Evolutionary conservation across 2,797 vertebrate species (phyloP), one percentile per base, ranked within the genome.

Genomic region (Pteropus rufus): DNA sequence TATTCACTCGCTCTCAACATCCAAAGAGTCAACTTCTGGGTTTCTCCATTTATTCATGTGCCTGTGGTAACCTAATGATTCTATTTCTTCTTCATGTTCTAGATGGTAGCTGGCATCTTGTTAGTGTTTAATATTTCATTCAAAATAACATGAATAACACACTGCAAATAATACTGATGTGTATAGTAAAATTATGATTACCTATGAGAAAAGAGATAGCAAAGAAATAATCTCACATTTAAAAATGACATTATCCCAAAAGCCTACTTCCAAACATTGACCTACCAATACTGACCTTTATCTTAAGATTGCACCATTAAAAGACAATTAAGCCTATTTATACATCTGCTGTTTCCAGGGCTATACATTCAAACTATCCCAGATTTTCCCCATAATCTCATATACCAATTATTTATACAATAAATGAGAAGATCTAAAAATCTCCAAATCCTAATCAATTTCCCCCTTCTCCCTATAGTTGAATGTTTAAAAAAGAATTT

Each of bases 211-310:
- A 76, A 26, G 29, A 16, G 19, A 82, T 90, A 10, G n/a, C 67
- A 85, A 96, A 92, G 81, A 95, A 44, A 64, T 46, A 62, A 52
- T 7, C 24, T 60, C 72, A 70, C 14, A 85, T 72, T 85, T 93
- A 46, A 88, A 90, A 95, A 90, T 86, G 23, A 31, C 69, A 41
- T 94, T 86, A 89, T 62, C 18, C 41, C 69, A 65, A 96, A 95
- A 93, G 24, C 36, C 72, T 84, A 21, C 26, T 79, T 90, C 52
- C 41, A 85, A 82, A 87, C 7, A 75, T 39, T 86, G 10, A 49
- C 49, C 49, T 83, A 60, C 83, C 36, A 82, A 92, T 82, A 85
- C 29, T 81, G 52, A 87, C n/a, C 7, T 94, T 62, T 86, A 52
- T 79, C 81, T 79, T 90, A 83, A 91, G 72, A 93, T 39, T 75